Evolutionary conservation across 2,888 invertebrate species (phyloP).

Genomic region (Lycocerus yunnanus): DNA sequence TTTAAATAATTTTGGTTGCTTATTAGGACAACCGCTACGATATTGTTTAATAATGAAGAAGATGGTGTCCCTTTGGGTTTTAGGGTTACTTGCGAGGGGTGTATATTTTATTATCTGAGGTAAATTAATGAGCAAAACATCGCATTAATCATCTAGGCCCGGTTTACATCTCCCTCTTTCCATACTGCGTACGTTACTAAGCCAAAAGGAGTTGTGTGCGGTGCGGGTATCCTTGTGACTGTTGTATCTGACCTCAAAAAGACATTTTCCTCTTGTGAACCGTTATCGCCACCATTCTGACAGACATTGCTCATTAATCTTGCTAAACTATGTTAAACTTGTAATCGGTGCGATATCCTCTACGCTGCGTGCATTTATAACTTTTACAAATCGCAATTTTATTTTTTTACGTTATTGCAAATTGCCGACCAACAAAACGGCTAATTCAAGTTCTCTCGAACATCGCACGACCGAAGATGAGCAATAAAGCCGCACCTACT

Average conservation of each 20-base stretch:
- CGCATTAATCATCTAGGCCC: conserved; percentile 26
- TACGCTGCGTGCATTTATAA: conserved; percentile 11
- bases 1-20: not conserved
- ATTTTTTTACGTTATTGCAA: not conserved
- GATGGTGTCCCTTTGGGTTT: conserved; percentile 14
- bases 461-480: not conserved
- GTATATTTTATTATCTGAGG: conserved; percentile 22
- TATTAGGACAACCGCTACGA: not conserved
- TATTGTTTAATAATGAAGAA: conserved; percentile 17
- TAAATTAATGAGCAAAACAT: conserved; percentile 29
- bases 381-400: not conserved
- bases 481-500: too few species aligned
- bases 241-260: conserved; percentile 24
- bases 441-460: too few species aligned
- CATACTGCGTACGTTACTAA: conserved; percentile 24
- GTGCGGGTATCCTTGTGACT: conserved; percentile 17
- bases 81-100: conserved; percentile 18
- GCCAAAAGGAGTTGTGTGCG: conserved; percentile 16
- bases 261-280: conserved; percentile 27
- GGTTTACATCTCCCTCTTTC: conserved; percentile 18
- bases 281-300: conserved; percentile 24
- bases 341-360: conserved; percentile 18
- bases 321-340: conserved; percentile 28
- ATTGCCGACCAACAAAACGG: too few species aligned
- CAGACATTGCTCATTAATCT: conserved; percentile 29